phyloP scores from a whole-genome alignment of 2,888 invertebrate genomes.

The Timandra comae region DNA sequence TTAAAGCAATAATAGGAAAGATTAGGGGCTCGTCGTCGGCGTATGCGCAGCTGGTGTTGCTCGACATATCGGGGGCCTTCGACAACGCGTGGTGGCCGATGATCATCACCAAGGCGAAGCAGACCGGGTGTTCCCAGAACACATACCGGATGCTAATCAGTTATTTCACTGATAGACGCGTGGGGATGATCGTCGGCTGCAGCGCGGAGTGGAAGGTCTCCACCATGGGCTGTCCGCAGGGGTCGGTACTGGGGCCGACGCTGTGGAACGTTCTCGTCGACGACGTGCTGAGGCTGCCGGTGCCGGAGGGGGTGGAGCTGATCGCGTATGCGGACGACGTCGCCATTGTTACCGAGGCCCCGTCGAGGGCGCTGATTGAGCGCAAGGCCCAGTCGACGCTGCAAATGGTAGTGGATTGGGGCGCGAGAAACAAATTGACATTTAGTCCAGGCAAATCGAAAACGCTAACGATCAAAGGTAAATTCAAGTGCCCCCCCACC shows the following conservation, averaged over 20 bases:
- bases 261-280: too few species aligned
- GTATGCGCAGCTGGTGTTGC: neutral
- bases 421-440: constrained; percentile 10
- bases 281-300: too few species aligned
- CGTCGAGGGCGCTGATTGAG: constrained; percentile 9
- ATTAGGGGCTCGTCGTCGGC: neutral
- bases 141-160: neutral
- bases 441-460: constrained; percentile 22
- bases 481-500: constrained; percentile 1
- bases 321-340: too few species aligned
- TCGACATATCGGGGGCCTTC: constrained; percentile 3
- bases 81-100: constrained; percentile 1
- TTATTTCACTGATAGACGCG: too few species aligned
- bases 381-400: constrained; percentile 11
- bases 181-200: neutral
- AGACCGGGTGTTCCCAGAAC: neutral
- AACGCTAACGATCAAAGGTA: constrained; percentile 15
- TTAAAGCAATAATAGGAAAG: neutral
- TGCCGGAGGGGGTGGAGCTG: too few species aligned
- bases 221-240: constrained; percentile 1
- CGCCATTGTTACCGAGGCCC: too few species aligned
- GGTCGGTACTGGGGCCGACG: too few species aligned
- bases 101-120: neutral
- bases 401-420: constrained; percentile 9
- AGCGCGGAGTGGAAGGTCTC: constrained; percentile 1